Base-by-base conservation (phyloP, 1,140 invertebrate species). In the Plutomurus gul region DNA sequence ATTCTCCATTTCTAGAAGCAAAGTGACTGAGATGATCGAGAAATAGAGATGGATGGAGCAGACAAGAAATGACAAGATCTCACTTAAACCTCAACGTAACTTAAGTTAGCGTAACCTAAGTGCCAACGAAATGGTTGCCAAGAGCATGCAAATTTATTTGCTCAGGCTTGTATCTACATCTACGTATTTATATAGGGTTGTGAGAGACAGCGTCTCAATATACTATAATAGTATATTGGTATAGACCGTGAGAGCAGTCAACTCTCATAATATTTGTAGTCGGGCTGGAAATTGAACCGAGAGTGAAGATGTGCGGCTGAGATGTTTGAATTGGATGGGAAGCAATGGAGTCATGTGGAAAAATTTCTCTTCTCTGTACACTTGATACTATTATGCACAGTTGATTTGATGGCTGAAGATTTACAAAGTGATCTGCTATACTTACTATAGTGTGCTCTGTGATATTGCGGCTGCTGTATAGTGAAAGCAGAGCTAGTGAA, bases 371-470 rank as follows among this genome's bases (percentile, higher is more conserved):
- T 56, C 25, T 13, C n/a, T 65, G 4, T 13, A 7, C 37, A 43
- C 25, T 72, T 70, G 60, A 70, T n/a, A 30, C 27, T 25, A 33
- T 73, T 40, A 3, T 27, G 39, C 22, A 5, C 5, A 73, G 73
- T 75, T 70, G 56, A 76, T 76, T 70, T 77, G 75, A 77, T 77
- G 56, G 56, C 1, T 46, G 18, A 70, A 77, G 56, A 65, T 33
- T 65, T 65, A 65, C 27, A 33, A 65, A 36, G 13, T 25, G 30
- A 65, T 65, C 27, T 65, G n/a, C 27, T 33, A 33, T 65, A 30
- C 16, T 30, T 65, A 65, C 30, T 65, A n/a, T 36, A 65, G 13
- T 65, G 25, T 65, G n/a, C 56, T 65, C 36, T 22, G 47, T 18
- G 20, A 65, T 30, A 65, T 65, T 65, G 36, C n/a, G n/a, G n/a